These are phyloP conservation scores for Apamea sordens DNA, from an alignment of 2,888 invertebrate species.

Conservation along the genomic window DNA sequence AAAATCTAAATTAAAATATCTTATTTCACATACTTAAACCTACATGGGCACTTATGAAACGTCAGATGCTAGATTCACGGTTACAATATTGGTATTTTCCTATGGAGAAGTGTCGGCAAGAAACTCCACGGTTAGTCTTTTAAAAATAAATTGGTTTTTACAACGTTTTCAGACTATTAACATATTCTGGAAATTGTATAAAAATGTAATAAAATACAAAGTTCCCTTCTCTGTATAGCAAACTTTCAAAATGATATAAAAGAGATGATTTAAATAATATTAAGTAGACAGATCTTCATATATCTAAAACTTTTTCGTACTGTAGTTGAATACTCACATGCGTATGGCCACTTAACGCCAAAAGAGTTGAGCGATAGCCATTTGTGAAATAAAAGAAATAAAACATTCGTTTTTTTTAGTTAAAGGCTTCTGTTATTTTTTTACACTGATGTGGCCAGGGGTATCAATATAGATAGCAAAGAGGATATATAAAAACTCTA, in stretches of 20 bases:
- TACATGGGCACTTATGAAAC: background rate
- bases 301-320: slow-evolving; percentile 26
- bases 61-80: background rate
- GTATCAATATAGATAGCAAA: background rate
- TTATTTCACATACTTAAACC: too few relatives aligned
- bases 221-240: background rate
- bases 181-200: slow-evolving; percentile 16
- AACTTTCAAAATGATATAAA: slow-evolving; percentile 14
- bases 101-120: background rate
- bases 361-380: slow-evolving; percentile 25
- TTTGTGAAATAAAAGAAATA: slow-evolving; percentile 3
- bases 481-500: background rate
- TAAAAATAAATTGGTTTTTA: background rate
- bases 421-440: background rate
- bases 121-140: background rate
- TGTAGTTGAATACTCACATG: background rate
- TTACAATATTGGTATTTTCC: background rate
- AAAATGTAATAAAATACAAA: slow-evolving; percentile 25
- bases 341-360: background rate
- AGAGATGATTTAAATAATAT: background rate
- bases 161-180: background rate
- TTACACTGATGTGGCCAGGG: background rate
- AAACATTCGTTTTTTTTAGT: background rate
- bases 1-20: background rate
- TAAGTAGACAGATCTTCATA: slow-evolving; percentile 1